Conservation (phyloP, 2,113 vertebrate species). For the Panurus biarmicus region DNA sequence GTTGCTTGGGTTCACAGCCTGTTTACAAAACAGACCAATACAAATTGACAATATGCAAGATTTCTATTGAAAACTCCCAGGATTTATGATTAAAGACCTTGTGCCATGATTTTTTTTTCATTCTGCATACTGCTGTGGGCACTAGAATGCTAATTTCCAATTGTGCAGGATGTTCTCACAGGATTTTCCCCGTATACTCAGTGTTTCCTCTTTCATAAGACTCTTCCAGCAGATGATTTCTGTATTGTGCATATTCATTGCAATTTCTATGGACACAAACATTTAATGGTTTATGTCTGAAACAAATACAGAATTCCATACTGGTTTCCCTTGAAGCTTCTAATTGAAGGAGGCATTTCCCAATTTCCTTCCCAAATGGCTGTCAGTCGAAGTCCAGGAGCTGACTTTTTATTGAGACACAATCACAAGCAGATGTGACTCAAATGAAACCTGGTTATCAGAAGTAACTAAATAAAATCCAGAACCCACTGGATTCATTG, state of each 20-base stretch:
- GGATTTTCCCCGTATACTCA: background rate
- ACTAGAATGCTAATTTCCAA: background rate
- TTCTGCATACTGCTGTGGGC: background rate
- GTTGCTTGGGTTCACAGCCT: background rate
- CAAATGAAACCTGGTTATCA: background rate
- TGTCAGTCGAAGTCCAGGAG: background rate
- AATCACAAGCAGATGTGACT: background rate
- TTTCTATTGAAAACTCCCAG: background rate
- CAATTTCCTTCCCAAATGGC: background rate
- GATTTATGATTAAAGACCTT: background rate
- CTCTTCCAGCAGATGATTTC: background rate
- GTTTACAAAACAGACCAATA: background rate
- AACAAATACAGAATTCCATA: background rate
- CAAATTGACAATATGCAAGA: background rate
- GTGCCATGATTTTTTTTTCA: background rate
- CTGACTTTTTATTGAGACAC: background rate
- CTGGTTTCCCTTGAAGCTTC: background rate
- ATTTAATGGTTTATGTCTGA: background rate
- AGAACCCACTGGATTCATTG: background rate
- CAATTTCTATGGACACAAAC: background rate
- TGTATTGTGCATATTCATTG: background rate
- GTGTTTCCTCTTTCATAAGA: conserved; percentile 1
- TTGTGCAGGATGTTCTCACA: background rate
- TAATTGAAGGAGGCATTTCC: background rate
- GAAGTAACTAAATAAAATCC: background rate